Percentiles rank a stretch among this genome's conserved stretches.
Evolutionary conservation across 2,113 vertebrate species (phyloP).

Genomic region (Phycodurus eques): DNA sequence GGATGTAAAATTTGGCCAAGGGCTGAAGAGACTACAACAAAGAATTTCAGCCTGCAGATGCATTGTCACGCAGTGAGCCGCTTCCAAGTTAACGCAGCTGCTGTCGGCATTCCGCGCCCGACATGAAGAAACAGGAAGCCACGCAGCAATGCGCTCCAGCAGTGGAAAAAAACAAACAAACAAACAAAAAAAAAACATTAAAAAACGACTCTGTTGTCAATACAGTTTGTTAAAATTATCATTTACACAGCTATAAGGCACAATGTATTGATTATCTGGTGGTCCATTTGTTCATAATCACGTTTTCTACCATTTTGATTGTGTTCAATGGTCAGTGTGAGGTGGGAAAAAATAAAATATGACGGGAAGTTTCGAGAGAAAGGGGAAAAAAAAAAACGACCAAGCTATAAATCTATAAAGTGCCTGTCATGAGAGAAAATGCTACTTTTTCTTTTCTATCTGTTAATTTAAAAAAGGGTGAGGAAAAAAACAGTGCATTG

Average conservation of each 20-base stretch:
- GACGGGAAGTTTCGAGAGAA: neutral
- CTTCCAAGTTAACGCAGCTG: neutral
- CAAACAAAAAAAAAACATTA: no score
- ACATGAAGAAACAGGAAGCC: neutral
- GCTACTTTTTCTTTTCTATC: neutral
- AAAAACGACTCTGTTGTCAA: neutral
- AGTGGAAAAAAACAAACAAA: neutral
- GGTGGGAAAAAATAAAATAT: neutral
- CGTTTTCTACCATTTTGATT: neutral
- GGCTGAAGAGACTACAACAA: neutral
- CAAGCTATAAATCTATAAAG: neutral
- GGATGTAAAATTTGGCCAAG: neutral
- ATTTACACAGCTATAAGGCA: neutral
- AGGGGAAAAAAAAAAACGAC: neutral
- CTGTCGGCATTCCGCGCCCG: neutral
- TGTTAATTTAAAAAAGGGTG: neutral
- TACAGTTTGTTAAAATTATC: neutral
- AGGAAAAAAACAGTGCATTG: neutral
- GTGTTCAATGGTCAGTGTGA: neutral
- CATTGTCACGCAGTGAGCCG: neutral
- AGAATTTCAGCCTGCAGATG: neutral
- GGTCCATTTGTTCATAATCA: neutral
- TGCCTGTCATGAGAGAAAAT: neutral
- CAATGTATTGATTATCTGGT: neutral
- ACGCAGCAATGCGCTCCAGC: neutral